phyloP scores from a whole-genome alignment of 2,888 invertebrate species.

The Caenorhabditis afra region DNA sequence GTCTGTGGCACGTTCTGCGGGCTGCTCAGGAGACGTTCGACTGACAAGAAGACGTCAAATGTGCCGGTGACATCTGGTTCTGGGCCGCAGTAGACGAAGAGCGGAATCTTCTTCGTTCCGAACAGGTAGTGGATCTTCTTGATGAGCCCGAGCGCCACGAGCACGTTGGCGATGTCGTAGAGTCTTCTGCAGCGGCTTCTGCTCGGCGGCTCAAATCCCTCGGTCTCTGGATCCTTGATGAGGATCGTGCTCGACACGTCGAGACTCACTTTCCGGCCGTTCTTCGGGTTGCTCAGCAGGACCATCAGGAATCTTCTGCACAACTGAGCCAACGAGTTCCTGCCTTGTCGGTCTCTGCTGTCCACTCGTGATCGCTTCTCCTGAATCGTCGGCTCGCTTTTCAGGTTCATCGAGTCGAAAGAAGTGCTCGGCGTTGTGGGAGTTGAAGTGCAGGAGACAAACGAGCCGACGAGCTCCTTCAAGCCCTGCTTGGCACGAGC shows the following conservation, averaged over 20 bases:
- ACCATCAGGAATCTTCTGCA: conserved; percentile 80
- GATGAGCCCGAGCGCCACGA: conserved; percentile 87
- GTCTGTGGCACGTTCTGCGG: conserved; percentile 61
- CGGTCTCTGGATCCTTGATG: conserved; percentile 79
- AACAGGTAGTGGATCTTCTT: conserved; percentile 84
- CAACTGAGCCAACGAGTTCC: conserved; percentile 78
- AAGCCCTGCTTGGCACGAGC: conserved; percentile 16
- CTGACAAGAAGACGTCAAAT: conserved; percentile 60
- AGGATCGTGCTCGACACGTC: conserved; percentile 80
- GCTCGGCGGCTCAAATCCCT: conserved; percentile 79
- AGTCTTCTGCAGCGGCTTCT: conserved; percentile 83
- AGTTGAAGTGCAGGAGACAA: conserved; percentile 46
- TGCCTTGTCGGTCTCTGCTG: conserved; percentile 58
- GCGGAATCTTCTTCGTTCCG: conserved; percentile 80
- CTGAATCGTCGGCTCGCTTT: conserved; percentile 12
- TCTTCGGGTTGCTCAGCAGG: conserved; percentile 77
- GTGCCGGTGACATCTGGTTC: conserved; percentile 71
- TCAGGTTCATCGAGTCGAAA: conserved; percentile 27
- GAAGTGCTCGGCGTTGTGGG: conserved; percentile 47
- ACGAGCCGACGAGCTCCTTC: conserved; percentile 54
- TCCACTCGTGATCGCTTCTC: conserved; percentile 59
- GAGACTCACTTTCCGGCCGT: conserved; percentile 75
- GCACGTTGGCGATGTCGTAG: conserved; percentile 88
- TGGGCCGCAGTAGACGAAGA: conserved; percentile 80
- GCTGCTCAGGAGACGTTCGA: conserved; percentile 59